Conservation (phyloP, 1,140 invertebrate genomes). For the Dendroctonus valens region DNA sequence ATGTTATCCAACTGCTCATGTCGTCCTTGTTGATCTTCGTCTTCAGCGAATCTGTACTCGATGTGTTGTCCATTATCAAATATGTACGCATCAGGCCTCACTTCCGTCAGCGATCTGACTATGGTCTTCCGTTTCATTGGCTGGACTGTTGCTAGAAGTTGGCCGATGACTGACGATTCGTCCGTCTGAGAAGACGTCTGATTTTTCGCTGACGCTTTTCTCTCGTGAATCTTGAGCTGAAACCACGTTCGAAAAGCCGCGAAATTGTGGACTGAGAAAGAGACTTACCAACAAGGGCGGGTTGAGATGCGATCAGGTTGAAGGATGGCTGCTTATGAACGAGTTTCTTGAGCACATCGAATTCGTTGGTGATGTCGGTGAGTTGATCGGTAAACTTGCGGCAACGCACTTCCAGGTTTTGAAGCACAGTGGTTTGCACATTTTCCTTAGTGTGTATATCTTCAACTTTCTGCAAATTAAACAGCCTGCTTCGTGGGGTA, state of each 20-base stretch:
- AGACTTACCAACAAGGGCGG: slow-evolving; percentile 23
- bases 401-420: slow-evolving; percentile 84
- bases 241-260: background rate
- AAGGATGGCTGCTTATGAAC: slow-evolving; percentile 15
- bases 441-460: slow-evolving; percentile 91
- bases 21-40: slow-evolving; percentile 50
- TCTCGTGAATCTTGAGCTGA: slow-evolving; percentile 38
- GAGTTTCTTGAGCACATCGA: slow-evolving; percentile 29
- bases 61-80: slow-evolving; percentile 58
- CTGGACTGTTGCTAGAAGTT: slow-evolving; percentile 17
- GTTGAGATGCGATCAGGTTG: slow-evolving; percentile 14
- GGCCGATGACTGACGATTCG: slow-evolving; percentile 27
- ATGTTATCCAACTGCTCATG: slow-evolving; percentile 42
- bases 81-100: slow-evolving; percentile 59
- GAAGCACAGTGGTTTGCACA: slow-evolving; percentile 71
- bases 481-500: background rate
- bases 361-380: slow-evolving; percentile 63
- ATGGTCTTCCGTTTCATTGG: slow-evolving; percentile 24
- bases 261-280: background rate
- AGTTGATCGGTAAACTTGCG: slow-evolving; percentile 81
- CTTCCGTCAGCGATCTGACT: slow-evolving; percentile 63
- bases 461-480: slow-evolving; percentile 69
- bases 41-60: slow-evolving; percentile 54
- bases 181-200: slow-evolving; percentile 55
- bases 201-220: slow-evolving; percentile 49